Evolutionary conservation across 2,888 invertebrate genomes (phyloP).

Genomic region (Pediacus dermestoides): DNA sequence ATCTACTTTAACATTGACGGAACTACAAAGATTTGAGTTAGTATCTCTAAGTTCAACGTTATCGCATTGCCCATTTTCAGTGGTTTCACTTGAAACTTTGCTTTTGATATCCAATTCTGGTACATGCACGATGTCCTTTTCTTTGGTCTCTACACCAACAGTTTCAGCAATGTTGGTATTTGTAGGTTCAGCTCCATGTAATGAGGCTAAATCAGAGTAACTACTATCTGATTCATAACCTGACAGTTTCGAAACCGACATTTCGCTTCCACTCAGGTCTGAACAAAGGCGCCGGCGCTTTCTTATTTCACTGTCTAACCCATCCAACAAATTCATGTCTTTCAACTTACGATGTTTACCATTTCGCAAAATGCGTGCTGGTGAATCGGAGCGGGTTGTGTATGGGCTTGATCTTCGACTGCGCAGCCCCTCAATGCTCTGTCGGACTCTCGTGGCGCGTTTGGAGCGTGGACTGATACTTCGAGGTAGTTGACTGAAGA

Average conservation of each 20-base stretch:
- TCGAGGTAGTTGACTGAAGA: conserved; percentile 38
- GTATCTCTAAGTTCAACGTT: conserved; percentile 33
- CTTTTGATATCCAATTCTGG: conserved; percentile 3
- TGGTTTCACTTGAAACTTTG: conserved; percentile 16
- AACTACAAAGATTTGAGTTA: conserved; percentile 43
- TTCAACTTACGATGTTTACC: conserved; percentile 64
- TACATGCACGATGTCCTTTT: background rate
- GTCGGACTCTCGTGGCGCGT: conserved; percentile 34
- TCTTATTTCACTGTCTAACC: conserved; percentile 52
- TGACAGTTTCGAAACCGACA: conserved; percentile 60
- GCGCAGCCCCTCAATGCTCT: conserved; percentile 35
- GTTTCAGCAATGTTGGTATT: conserved; percentile 27
- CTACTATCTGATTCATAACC: conserved; percentile 63
- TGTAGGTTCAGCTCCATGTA: conserved; percentile 42
- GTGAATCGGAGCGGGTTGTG: conserved; percentile 58
- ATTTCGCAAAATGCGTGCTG: conserved; percentile 60
- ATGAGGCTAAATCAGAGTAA: conserved; percentile 53
- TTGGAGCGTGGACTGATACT: conserved; percentile 43
- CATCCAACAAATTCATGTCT: conserved; percentile 56
- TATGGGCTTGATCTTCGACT: conserved; percentile 52
- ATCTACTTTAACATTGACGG: conserved; percentile 24
- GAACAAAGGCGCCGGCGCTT: conserved; percentile 57
- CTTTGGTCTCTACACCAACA: background rate
- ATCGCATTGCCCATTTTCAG: conserved; percentile 21
- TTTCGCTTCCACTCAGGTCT: conserved; percentile 58